These are phyloP conservation scores for Artemia sinica DNA, from an alignment of 2,888 invertebrate genomes.

Conservation along the genomic window DNA sequence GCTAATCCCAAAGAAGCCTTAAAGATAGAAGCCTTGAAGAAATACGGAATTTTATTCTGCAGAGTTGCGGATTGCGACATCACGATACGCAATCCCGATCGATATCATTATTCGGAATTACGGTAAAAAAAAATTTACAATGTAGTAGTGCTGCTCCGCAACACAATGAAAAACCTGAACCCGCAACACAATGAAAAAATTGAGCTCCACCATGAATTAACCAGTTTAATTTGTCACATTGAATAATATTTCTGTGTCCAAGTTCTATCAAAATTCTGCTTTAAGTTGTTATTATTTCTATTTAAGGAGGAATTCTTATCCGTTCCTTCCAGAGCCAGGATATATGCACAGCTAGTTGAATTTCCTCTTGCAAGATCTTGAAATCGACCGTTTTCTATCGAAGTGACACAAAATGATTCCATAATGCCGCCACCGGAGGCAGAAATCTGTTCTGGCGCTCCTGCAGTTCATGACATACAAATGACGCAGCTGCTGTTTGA, in stretches of 20 bases:
- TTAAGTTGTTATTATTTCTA: conserved; percentile 19
- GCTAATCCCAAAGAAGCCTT: no score
- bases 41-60: no score
- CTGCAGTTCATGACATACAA: conserved; percentile 81
- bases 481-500: conserved; percentile 53
- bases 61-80: no score
- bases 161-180: no score
- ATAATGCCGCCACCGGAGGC: conserved; percentile 29
- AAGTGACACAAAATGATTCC: conserved; percentile 20
- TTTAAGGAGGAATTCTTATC: conserved; percentile 57
- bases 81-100: no score
- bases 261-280: conserved; percentile 10
- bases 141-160: no score
- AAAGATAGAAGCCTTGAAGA: no score
- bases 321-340: conserved; percentile 64
- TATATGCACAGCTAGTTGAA: conserved; percentile 72
- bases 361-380: conserved; percentile 53
- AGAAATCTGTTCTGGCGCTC: conserved; percentile 50
- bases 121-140: no score
- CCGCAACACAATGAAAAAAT: no score
- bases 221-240: background rate
- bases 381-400: conserved; percentile 48
- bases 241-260: background rate
- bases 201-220: no score
- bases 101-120: no score